Evolutionary conservation across 2,888 invertebrate species (phyloP), one percentile per base, ranked within the genome.

Genomic region (Gisinianus flammeolus): DNA sequence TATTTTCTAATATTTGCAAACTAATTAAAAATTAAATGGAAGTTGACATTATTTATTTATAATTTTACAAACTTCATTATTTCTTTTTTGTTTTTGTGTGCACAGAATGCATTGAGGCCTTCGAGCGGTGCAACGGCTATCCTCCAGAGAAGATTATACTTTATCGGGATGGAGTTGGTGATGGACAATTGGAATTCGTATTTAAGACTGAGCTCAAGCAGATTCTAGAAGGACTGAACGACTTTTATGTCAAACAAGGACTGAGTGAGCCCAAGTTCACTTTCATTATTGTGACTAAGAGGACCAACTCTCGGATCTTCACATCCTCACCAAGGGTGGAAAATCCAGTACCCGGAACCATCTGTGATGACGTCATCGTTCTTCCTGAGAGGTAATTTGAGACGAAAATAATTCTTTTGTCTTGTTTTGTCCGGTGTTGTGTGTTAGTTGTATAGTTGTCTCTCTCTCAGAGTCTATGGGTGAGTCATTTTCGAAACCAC

Each of bases 121-220:
- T 90, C 86, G 87, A 88, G 2, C 87, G 89, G 4, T 70, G 86
- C 0, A 89, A 89, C 81, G 89, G 90, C 33, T 79, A 84, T 0
- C 82, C 88, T 0, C 97, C 97, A 0, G 88, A 89, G 0, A 90
- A 91, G 0, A 93, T 97, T 70, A 86, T 96, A 0, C 90, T 97
- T 33, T 97, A 92, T 87, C 90, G 97, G n/a, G 97, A 98, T 87
- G 97, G 96, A 26, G 97, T 97, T 0, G 96, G 96, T 1, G 97
- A 97, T 84, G 96, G 97, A 0, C 95, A 97, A 86, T 89, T 97
- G 2, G 90, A 91, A 0, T 92, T 92, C 78, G 95, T 97, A 0
- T 88, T 90, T n/a, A 90, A 91, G 0, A 92, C 92, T 62, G 97
- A 97, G 87, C 91, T 96, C 28, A 86, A 87, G 62, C 86, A 87